Evolutionary conservation across 2,797 vertebrate genomes (phyloP).

Genomic region (Eupleurogrammus muticus): DNA sequence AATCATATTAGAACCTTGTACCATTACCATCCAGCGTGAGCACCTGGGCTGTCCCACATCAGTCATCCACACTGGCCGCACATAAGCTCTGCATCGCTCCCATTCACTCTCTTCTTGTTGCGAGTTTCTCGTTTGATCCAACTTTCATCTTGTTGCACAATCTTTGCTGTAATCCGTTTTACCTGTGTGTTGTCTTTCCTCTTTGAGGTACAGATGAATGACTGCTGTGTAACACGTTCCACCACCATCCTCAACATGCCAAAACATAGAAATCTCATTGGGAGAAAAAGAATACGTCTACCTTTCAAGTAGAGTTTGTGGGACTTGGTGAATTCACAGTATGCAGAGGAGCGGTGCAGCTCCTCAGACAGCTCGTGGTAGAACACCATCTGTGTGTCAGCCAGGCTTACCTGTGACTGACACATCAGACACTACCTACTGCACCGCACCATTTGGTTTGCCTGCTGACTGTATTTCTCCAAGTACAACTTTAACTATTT

Average conservation of each 20-base stretch:
- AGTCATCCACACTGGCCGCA: conserved; percentile 22
- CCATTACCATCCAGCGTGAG: conserved; percentile 22
- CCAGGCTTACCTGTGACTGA: not conserved
- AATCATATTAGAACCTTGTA: conserved; percentile 35
- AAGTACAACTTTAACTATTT: not conserved
- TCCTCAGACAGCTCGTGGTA: not conserved
- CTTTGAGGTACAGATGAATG: not conserved
- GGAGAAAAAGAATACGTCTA: not conserved
- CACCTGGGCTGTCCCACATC: conserved; percentile 36
- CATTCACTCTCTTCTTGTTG: not conserved
- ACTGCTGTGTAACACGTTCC: not conserved
- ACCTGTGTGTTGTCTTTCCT: conserved; percentile 2
- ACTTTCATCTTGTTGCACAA: conserved; percentile 25
- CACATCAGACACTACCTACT: not conserved
- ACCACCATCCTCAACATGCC: conserved; percentile 11
- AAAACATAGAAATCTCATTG: not conserved
- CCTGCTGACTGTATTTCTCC: not conserved
- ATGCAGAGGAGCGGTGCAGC: not conserved
- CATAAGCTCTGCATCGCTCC: not conserved
- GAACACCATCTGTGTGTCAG: conserved; percentile 5
- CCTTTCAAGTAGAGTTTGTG: not conserved
- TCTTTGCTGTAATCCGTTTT: conserved; percentile 2
- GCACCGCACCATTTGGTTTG: not conserved
- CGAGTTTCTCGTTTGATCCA: not conserved
- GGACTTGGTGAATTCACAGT: not conserved